Base-by-base conservation (phyloP, 2,888 invertebrate genomes). In the Cephonodes hylas region DNA sequence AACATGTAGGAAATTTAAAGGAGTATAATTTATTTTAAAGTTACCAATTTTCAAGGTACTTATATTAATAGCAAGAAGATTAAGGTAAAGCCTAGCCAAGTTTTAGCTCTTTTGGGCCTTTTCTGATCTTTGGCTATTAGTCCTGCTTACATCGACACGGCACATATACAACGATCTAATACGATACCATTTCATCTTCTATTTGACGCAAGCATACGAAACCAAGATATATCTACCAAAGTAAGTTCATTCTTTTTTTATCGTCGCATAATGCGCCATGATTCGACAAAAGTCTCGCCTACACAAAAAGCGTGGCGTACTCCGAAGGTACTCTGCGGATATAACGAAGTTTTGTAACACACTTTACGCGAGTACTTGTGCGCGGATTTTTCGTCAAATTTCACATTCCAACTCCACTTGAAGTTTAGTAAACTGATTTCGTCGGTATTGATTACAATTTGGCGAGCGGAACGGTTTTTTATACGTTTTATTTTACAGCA, bases 381-480 rank as follows among this genome's bases (percentile, higher is more conserved):
- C 31, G 53, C 31, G 53, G 53, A 27, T 31, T 53, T 53, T 53
- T 53, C 53, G 27, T 31, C 27, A 53, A 53, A 53, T 53, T 53
- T 53, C 53, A 31, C 31, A 53, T 53, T 53, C 53, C 10, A 53
- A 53, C 53, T 53, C 53, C 53, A 53, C 31, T 53, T 53, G 31
- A 53, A 53, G 53, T 53, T 53, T 31, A 27, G 18, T 53, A 53
- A 31, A 53, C 31, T 53, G 53, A 53, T 53, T 53, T 27, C 8
- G 53, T 4, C 31, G 53, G 53, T 53, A 53, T 53, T 53, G 53
- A 53, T 53, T 53, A 53, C 31, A 53, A 53, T 53, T 53, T 53
- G 53, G n/a, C 48, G 25, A 18, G 31, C 31, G 27, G 31, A 18
- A 18, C 18, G 53, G 20, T 44, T 31, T 31, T 53, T 53, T 8